Evolutionary conservation across 2,113 vertebrate genomes (phyloP).

Genomic region (Scatophagus argus): DNA sequence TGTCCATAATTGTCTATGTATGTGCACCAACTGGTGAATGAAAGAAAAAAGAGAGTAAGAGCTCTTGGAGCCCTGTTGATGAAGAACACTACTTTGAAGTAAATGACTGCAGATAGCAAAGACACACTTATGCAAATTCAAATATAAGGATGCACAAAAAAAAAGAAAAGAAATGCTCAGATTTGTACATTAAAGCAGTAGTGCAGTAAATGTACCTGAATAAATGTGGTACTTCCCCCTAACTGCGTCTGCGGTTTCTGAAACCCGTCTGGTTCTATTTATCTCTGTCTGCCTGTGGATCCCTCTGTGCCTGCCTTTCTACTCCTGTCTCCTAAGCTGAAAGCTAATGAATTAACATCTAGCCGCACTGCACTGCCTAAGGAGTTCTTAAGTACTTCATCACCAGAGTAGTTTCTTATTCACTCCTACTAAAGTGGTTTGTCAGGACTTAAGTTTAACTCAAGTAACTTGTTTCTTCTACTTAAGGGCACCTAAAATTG

Average conservation of each 20-base stretch:
- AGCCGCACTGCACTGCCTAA: slow-evolving; percentile 41
- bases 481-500: slow-evolving; percentile 1
- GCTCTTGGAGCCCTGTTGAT: too few species aligned
- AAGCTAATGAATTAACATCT: slow-evolving; percentile 68
- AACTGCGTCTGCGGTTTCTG: slow-evolving; percentile 23
- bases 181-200: background rate
- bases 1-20: too few species aligned
- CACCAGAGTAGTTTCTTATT: slow-evolving; percentile 35
- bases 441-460: slow-evolving; percentile 30
- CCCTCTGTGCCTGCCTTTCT: slow-evolving; percentile 33
- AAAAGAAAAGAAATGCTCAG: background rate
- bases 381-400: slow-evolving; percentile 56
- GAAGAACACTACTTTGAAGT: too few species aligned
- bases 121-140: too few species aligned
- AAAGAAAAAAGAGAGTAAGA: too few species aligned
- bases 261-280: slow-evolving; percentile 42
- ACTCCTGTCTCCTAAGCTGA: slow-evolving; percentile 42
- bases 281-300: slow-evolving; percentile 57
- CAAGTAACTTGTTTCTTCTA: slow-evolving; percentile 18
- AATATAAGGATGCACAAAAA: too few species aligned
- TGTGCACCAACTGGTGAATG: too few species aligned
- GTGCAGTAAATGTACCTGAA: slow-evolving; percentile 23
- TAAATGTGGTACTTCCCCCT: slow-evolving; percentile 3
- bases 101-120: too few species aligned
- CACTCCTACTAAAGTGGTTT: slow-evolving; percentile 35